phyloP scores from a whole-genome alignment of 2,888 invertebrate species.

The Pterobdella sp. region DNA sequence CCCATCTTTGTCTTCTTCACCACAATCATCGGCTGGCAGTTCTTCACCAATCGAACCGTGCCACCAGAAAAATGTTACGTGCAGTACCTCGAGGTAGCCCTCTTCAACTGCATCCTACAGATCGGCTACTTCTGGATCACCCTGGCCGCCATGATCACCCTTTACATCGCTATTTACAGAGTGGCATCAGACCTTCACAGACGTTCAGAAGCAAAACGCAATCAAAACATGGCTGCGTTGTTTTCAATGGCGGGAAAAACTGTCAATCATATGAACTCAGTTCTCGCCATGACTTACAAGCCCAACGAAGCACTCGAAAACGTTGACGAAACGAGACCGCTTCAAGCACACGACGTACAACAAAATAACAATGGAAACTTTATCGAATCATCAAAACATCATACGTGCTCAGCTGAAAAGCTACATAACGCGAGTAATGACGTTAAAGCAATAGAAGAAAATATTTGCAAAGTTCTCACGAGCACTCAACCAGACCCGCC shows the following conservation, averaged over 20 bases:
- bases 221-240: constrained; percentile 58
- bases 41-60: constrained; percentile 82
- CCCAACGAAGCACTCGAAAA: constrained; percentile 1
- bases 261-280: constrained; percentile 42
- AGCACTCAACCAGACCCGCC: background rate
- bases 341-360: too few relatives aligned
- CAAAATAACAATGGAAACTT: too few relatives aligned
- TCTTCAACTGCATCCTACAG: constrained; percentile 91
- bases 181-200: constrained; percentile 95
- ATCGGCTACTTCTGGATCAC: constrained; percentile 97
- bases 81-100: constrained; percentile 90
- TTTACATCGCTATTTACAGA: constrained; percentile 94
- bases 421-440: too few relatives aligned
- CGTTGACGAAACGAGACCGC: background rate
- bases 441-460: too few relatives aligned
- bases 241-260: constrained; percentile 42
- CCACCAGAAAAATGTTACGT: constrained; percentile 83
- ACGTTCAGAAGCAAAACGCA: constrained; percentile 86
- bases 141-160: constrained; percentile 80
- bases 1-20: constrained; percentile 92
- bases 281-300: constrained; percentile 43
- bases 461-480: too few relatives aligned
- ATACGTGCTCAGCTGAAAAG: too few relatives aligned
- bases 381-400: too few relatives aligned
- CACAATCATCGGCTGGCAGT: constrained; percentile 97